Evolutionary conservation across 2,888 invertebrate species (phyloP).

Genomic region (Drosophila neutralis): DNA sequence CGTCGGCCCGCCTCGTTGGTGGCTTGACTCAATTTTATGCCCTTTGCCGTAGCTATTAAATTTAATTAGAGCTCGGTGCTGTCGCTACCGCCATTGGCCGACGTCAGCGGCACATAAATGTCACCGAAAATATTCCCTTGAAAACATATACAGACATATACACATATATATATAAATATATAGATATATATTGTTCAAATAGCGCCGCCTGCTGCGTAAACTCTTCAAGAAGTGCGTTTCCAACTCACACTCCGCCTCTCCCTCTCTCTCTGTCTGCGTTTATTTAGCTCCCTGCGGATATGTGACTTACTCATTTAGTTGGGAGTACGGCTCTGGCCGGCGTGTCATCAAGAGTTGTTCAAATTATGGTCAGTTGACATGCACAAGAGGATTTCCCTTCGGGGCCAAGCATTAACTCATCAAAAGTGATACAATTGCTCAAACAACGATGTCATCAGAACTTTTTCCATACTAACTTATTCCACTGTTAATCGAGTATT

Average conservation of each 20-base stretch:
- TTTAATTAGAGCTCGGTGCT: constrained; percentile 78
- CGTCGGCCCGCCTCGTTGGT: constrained; percentile 57
- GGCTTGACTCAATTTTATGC: constrained; percentile 67
- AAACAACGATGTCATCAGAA: constrained; percentile 4
- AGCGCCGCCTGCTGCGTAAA: constrained; percentile 28
- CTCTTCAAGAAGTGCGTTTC: constrained; percentile 21
- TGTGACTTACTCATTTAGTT: constrained; percentile 37
- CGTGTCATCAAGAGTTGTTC: constrained; percentile 38
- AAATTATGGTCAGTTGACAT: constrained; percentile 70
- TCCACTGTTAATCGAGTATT: neutral
- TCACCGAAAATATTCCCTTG: constrained; percentile 76
- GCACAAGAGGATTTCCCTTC: constrained; percentile 68
- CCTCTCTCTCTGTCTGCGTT: constrained; percentile 1
- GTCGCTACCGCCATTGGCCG: constrained; percentile 58
- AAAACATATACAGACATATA: constrained; percentile 43
- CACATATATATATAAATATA: neutral
- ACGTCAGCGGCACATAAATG: constrained; percentile 73
- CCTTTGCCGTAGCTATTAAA: constrained; percentile 72
- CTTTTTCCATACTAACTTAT: neutral
- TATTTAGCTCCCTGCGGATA: constrained; percentile 57
- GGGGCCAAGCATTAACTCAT: constrained; percentile 41
- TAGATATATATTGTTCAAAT: constrained; percentile 28
- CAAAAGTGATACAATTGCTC: constrained; percentile 44
- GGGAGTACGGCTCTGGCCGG: constrained; percentile 14
- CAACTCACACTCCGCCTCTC: neutral